phyloP scores from a whole-genome alignment of 1,140 invertebrate genomes.

The Gryon sp. region DNA sequence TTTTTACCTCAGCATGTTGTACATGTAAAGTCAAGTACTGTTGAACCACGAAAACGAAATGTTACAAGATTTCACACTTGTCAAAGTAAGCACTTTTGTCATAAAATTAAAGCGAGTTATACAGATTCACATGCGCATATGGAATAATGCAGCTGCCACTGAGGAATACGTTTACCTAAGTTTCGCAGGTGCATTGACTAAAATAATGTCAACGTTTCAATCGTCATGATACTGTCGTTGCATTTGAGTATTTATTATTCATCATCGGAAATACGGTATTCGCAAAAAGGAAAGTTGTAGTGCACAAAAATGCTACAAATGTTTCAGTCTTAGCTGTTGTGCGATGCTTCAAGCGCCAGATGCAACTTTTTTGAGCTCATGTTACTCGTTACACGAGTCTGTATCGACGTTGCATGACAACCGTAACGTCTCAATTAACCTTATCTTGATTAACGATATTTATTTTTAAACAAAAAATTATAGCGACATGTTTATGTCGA shows the following conservation, averaged over 20 bases:
- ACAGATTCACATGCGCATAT: slow-evolving; percentile 57
- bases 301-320: slow-evolving; percentile 55
- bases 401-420: slow-evolving; percentile 51
- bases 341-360: slow-evolving; percentile 50
- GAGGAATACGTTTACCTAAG: slow-evolving; percentile 53
- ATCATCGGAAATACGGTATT: slow-evolving; percentile 30
- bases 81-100: slow-evolving; percentile 53
- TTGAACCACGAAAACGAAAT: slow-evolving; percentile 35
- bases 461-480: slow-evolving; percentile 48
- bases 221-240: slow-evolving; percentile 44
- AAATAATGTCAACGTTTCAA: slow-evolving; percentile 59
- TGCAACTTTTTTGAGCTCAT: slow-evolving; percentile 60
- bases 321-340: slow-evolving; percentile 49
- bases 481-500: slow-evolving; percentile 25
- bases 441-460: slow-evolving; percentile 60
- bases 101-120: slow-evolving; percentile 48
- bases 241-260: slow-evolving; percentile 60
- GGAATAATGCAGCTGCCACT: slow-evolving; percentile 58
- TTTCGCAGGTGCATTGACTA: slow-evolving; percentile 54
- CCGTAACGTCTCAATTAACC: slow-evolving; percentile 59
- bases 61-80: slow-evolving; percentile 55
- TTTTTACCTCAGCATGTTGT: not conserved
- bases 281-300: slow-evolving; percentile 45
- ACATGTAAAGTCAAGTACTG: slow-evolving; percentile 14
- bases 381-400: slow-evolving; percentile 58